These are phyloP conservation scores for Cydia splendana DNA, from an alignment of 1,140 invertebrate genomes.

Conservation along the genomic window DNA sequence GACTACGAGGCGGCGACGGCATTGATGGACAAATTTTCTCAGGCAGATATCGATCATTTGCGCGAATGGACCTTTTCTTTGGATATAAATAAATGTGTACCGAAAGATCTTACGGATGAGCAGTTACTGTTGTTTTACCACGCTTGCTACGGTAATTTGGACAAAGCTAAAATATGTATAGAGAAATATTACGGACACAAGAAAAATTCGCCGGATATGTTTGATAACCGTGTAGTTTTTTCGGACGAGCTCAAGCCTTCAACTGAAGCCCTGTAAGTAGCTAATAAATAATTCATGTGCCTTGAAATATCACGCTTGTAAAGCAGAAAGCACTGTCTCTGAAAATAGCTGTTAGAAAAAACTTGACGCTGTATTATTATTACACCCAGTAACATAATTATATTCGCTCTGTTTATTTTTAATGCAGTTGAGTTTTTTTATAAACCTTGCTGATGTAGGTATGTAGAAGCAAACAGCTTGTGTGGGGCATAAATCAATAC, in stretches of 20 bases:
- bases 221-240: slow-evolving; percentile 75
- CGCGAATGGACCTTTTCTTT: slow-evolving; percentile 64
- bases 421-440: no score
- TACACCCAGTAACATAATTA: neutral
- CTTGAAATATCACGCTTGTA: neutral
- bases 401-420: no score
- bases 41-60: slow-evolving; percentile 62
- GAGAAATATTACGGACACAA: slow-evolving; percentile 81
- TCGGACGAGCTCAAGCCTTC: slow-evolving; percentile 60
- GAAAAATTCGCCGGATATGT: slow-evolving; percentile 81
- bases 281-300: neutral
- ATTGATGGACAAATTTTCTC: slow-evolving; percentile 68
- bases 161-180: slow-evolving; percentile 81
- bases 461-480: no score
- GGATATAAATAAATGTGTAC: slow-evolving; percentile 75
- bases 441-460: no score
- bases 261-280: slow-evolving; percentile 75
- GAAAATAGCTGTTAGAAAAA: neutral
- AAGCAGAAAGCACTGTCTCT: neutral
- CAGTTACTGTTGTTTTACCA: slow-evolving; percentile 81
- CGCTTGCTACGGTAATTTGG: slow-evolving; percentile 81
- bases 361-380: neutral
- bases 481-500: no score
- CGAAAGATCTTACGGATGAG: slow-evolving; percentile 75
- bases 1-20: slow-evolving; percentile 60